phyloP scores from a whole-genome alignment of 2,113 vertebrate genomes.

The Brevimyrus niger region DNA sequence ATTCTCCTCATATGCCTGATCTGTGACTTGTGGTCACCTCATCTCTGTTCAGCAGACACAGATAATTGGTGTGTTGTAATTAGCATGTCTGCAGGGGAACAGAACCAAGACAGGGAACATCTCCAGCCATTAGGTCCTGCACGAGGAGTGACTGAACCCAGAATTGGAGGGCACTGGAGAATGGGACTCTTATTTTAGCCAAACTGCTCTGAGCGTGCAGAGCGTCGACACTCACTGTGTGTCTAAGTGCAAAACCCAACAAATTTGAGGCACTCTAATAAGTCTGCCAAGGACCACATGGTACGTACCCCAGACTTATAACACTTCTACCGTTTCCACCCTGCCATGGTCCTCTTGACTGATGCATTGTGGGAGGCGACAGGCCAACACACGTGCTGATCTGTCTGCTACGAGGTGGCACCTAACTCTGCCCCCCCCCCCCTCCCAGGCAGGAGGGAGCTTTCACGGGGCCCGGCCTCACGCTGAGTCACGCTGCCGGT shows the following conservation, averaged over 20 bases:
- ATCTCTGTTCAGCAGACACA: neutral
- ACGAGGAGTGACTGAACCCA: neutral
- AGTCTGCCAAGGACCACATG: conserved; percentile 47
- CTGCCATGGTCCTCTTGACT: conserved; percentile 43
- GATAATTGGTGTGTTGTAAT: conserved; percentile 18
- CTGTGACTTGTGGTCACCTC: conserved; percentile 17
- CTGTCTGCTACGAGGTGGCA: neutral
- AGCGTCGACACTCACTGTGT: neutral
- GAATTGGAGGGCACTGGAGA: neutral
- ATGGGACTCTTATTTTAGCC: neutral
- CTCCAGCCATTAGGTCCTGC: neutral
- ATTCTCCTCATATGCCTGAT: neutral
- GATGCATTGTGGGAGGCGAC: conserved; percentile 21
- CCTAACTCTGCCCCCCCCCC: neutral
- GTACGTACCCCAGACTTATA: conserved; percentile 45
- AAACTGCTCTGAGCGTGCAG: neutral
- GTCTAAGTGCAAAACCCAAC: conserved; percentile 22
- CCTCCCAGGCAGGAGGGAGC: neutral
- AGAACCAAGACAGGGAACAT: neutral
- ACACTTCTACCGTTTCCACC: conserved; percentile 47
- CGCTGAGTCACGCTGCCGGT: neutral
- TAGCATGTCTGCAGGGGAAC: neutral
- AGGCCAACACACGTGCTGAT: neutral
- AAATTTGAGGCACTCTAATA: neutral
- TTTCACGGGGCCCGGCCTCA: neutral